Evolutionary conservation across 2,888 invertebrate species (phyloP).

Genomic region (Caenorhabditis angaria): DNA sequence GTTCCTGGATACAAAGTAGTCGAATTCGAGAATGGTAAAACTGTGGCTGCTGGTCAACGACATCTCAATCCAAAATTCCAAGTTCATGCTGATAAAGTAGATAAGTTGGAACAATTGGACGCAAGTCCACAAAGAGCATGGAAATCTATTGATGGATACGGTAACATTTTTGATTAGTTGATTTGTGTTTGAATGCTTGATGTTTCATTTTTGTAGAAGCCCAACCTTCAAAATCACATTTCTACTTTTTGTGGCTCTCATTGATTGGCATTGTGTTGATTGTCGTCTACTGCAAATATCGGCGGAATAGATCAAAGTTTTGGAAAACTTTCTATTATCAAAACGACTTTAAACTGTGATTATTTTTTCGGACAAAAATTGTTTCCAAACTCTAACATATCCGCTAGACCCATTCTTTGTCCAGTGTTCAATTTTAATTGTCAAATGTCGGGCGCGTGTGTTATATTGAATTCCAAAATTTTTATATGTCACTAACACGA

Average conservation of each 20-base stretch:
- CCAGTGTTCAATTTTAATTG: too few relatives aligned
- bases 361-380: constrained; percentile 12
- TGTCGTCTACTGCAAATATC: constrained; percentile 67
- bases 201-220: constrained; percentile 20
- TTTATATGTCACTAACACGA: constrained; percentile 4
- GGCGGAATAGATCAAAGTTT: constrained; percentile 67
- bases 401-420: neutral
- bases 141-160: constrained; percentile 58
- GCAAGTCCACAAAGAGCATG: constrained; percentile 61
- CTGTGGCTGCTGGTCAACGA: constrained; percentile 58
- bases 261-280: constrained; percentile 55
- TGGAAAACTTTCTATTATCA: constrained; percentile 72
- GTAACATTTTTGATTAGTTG: constrained; percentile 14
- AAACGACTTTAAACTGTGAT: constrained; percentile 72
- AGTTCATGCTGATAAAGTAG: constrained; percentile 62
- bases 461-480: neutral
- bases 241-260: constrained; percentile 52
- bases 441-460: neutral
- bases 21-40: constrained; percentile 68
- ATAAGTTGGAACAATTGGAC: constrained; percentile 64
- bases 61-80: constrained; percentile 70
- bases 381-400: neutral
- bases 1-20: constrained; percentile 65
- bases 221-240: constrained; percentile 23
- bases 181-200: neutral